These are phyloP conservation scores for Gobio gobio DNA, from an alignment of 2,113 vertebrate genomes.

Conservation along the genomic window DNA sequence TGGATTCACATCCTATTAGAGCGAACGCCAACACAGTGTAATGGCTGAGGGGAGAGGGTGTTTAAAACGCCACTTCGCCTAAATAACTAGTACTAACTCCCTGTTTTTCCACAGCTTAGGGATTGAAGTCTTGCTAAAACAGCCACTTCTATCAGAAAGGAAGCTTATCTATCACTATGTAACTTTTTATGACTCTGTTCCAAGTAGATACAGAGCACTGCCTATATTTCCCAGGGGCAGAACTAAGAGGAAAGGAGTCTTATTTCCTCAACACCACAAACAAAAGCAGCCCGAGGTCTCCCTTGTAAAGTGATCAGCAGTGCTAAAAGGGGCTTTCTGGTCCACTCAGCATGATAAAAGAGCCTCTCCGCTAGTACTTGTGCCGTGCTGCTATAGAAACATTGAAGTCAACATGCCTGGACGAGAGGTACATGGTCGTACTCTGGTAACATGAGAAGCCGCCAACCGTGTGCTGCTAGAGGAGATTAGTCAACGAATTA, in stretches of 20 bases:
- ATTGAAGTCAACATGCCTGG: conserved; percentile 1
- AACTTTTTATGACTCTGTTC: conserved; percentile 4
- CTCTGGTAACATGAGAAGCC: conserved; percentile 15
- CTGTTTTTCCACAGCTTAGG: background rate
- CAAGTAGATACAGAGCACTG: background rate
- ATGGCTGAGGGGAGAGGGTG: background rate
- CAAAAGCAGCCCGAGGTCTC: background rate
- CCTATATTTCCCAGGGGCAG: background rate
- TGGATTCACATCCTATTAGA: conserved; percentile 31
- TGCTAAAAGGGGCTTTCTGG: background rate
- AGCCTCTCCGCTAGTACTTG: background rate
- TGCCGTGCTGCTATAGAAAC: conserved; percentile 27
- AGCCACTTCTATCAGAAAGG: background rate
- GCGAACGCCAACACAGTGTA: background rate
- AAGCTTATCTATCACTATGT: conserved; percentile 11
- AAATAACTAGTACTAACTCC: conserved; percentile 2
- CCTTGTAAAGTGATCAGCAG: conserved; percentile 8
- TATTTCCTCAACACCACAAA: conserved; percentile 24
- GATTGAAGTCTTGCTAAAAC: background rate
- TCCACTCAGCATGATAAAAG: background rate
- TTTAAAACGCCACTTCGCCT: background rate
- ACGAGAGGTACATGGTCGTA: background rate
- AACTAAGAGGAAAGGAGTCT: conserved; percentile 15
- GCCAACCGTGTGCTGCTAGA: conserved; percentile 5
- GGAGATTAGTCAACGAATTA: conserved; percentile 22